Base-by-base conservation (phyloP, 2,113 vertebrate species). In the Macrotus californicus region DNA sequence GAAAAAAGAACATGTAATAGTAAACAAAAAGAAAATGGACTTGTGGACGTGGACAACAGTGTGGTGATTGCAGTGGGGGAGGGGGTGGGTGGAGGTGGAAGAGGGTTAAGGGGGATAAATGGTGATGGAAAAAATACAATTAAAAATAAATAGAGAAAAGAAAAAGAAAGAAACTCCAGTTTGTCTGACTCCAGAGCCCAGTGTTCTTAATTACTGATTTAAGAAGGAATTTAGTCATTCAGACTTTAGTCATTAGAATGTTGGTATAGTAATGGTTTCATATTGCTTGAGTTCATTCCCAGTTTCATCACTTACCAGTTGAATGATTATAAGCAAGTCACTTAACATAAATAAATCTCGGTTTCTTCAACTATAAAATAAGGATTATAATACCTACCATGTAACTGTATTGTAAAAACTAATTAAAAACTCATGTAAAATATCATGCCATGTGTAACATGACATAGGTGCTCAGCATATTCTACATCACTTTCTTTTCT, bases 361-460 rank as follows among this genome's bases (percentile, higher is more conserved):
- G 77, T 83, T 91, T 96, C 61, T 31, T 96, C 77, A 61, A 54
- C 43, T 91, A n/a, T 86, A 76, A 91, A 95, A 72, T 96, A 18
- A 91, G 31, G 34, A 61, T 93, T 72, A 73, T 85, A 87, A 88
- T 93, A 84, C 54, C 13, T 83, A 76, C 22, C 18, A 24, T 64
- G 70, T 75, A 90, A 18, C 39, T 93, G n/a, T 66, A 59, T 89
- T 90, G 11, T 81, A 76, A 87, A 41, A 11, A 81, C n/a, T n/a
- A 9, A 70, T 91, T 93, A 34, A 67, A 75, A 41, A 89, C 41
- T 73, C 85, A 84, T 81, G 9, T 88, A 41, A 91, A 85, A 76
- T 94, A 73, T 77, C 16, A 29, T 92, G 69, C 43, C 21, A 75
- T 26, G 4, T 82, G 56, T 93, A 34, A 13, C 31, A 83, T 83